These are phyloP conservation scores for Crypturellus undulatus DNA, from an alignment of 2,113 vertebrate genomes.

Conservation along the genomic window DNA sequence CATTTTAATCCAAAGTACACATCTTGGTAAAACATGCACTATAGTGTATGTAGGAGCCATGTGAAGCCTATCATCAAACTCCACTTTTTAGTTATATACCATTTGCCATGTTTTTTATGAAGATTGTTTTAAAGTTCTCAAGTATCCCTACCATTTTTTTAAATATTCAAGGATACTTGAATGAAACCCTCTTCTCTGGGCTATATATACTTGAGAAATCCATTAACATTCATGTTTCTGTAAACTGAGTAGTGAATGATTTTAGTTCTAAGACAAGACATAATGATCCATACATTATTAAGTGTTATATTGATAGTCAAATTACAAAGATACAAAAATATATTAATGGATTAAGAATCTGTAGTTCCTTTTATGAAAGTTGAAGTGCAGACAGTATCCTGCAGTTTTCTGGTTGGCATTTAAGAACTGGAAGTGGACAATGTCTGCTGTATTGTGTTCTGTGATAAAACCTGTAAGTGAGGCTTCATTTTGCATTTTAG, in stretches of 20 bases:
- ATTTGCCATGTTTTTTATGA: neutral
- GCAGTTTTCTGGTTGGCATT: neutral
- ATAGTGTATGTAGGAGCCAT: neutral
- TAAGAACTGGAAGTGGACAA: neutral
- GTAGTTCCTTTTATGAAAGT: neutral
- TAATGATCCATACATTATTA: neutral
- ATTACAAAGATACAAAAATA: neutral
- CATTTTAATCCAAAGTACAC: neutral
- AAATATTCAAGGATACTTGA: neutral
- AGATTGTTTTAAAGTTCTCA: neutral
- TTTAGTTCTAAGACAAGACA: neutral
- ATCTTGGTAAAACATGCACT: neutral
- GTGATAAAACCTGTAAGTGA: neutral
- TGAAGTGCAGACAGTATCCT: neutral
- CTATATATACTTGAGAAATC: no score
- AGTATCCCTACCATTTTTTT: neutral
- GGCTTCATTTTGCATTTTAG: neutral
- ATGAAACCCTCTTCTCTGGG: neutral
- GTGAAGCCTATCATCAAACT: neutral
- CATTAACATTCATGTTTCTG: neutral
- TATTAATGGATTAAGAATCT: neutral
- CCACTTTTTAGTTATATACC: neutral
- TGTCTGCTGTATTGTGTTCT: neutral
- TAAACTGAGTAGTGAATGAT: neutral
- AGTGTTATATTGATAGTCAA: neutral